Conservation (phyloP, 2,888 invertebrate genomes). For the Acleris sparsana region DNA sequence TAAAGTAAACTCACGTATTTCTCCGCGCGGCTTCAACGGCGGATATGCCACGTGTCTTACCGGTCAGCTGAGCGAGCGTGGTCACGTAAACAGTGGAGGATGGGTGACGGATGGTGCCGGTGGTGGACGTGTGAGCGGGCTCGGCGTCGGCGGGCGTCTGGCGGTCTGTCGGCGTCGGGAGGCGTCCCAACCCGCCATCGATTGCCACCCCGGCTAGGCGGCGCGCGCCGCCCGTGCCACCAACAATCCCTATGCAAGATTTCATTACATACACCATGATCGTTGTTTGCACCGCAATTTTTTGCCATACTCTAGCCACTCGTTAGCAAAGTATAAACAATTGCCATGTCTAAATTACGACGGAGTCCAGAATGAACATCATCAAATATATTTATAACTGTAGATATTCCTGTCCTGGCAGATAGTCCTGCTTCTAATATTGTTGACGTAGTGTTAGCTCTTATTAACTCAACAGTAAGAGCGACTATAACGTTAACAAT, state of each 20-base stretch:
- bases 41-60: slow-evolving; percentile 74
- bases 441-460: no score
- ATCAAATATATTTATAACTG: no score
- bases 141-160: slow-evolving; percentile 83
- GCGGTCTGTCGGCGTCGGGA: slow-evolving; percentile 84
- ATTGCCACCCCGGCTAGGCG: slow-evolving; percentile 76
- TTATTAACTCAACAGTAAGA: no score
- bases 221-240: slow-evolving; percentile 74
- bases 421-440: no score
- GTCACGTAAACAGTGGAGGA: slow-evolving; percentile 79
- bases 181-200: slow-evolving; percentile 82
- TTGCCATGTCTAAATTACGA: no score
- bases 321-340: no score
- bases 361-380: no score
- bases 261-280: slow-evolving; percentile 82
- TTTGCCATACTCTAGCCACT: slow-evolving; percentile 77
- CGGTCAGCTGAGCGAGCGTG: slow-evolving; percentile 80
- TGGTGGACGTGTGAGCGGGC: slow-evolving; percentile 70
- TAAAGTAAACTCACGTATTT: no score
- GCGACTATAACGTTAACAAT: no score
- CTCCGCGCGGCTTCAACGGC: no score
- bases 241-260: slow-evolving; percentile 78
- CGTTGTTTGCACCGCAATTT: slow-evolving; percentile 82
- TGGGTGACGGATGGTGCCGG: slow-evolving; percentile 64
- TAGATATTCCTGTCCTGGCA: no score